Evolutionary conservation across 1,140 invertebrate species (phyloP).

Genomic region (Listronotus bonariensis): DNA sequence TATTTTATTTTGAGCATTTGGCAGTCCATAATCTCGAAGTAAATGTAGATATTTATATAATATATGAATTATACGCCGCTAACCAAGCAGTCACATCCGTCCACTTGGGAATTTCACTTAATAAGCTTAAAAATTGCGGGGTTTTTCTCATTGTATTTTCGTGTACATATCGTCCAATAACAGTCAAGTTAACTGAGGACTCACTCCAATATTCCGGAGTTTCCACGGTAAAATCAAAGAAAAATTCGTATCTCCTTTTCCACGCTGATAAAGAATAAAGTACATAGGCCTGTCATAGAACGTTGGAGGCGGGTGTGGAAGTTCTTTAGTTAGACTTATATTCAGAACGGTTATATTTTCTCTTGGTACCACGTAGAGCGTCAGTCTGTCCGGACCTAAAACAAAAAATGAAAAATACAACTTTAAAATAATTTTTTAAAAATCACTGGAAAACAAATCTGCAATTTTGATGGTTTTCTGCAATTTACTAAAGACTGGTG

Average conservation of each 20-base stretch:
- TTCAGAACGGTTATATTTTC: constrained; percentile 39
- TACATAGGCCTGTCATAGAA: constrained; percentile 47
- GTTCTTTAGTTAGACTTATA: constrained; percentile 45
- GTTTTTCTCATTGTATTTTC: constrained; percentile 43
- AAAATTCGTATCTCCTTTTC: constrained; percentile 39
- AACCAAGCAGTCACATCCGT: constrained; percentile 48
- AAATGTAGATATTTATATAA: constrained; percentile 40
- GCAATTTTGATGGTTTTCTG: no score
- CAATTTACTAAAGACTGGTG: no score
- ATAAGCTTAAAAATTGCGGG: constrained; percentile 45
- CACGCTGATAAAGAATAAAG: constrained; percentile 45
- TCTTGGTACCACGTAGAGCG: constrained; percentile 49
- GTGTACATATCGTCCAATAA: constrained; percentile 48
- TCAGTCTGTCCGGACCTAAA: constrained; percentile 47
- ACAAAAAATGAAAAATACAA: not conserved
- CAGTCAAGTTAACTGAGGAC: constrained; percentile 45
- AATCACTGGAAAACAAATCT: no score
- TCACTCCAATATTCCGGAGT: constrained; percentile 35
- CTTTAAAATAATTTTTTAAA: no score
- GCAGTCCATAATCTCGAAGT: not conserved
- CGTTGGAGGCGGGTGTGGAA: constrained; percentile 20
- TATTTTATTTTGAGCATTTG: no score
- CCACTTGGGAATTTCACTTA: constrained; percentile 52
- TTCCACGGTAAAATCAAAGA: constrained; percentile 46
- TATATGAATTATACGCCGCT: constrained; percentile 47